These are phyloP conservation scores for Xyrauchen texanus DNA, from an alignment of 2,113 vertebrate species.

Conservation along the genomic window DNA sequence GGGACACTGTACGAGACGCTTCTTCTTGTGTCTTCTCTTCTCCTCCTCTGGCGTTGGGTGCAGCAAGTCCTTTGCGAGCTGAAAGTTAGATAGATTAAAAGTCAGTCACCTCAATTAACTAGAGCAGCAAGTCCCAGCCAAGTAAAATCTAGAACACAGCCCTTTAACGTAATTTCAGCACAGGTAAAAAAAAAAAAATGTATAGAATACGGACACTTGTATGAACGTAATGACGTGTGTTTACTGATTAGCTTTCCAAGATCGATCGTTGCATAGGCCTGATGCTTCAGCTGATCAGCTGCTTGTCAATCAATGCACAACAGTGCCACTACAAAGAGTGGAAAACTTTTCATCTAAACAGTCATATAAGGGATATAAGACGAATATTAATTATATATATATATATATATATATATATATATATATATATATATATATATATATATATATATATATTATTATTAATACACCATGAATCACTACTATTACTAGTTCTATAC, in stretches of 20 bases:
- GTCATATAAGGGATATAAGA: not conserved
- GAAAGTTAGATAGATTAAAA: not conserved
- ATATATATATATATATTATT: too few relatives aligned
- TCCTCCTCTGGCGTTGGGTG: constrained; percentile 90
- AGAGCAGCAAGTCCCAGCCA: not conserved
- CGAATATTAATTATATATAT: too few relatives aligned
- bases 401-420: too few relatives aligned
- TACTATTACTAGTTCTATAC: not conserved
- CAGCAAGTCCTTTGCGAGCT: constrained; percentile 88
- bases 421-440: too few relatives aligned
- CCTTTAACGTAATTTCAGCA: not conserved
- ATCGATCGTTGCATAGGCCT: not conserved
- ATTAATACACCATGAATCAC: too few relatives aligned
- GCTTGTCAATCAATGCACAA: not conserved
- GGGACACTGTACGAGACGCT: constrained; percentile 88
- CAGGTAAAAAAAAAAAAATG: not conserved
- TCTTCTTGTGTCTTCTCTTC: constrained; percentile 92
- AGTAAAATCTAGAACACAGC: not conserved
- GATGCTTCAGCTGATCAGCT: not conserved
- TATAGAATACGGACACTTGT: not conserved
- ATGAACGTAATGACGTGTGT: too few relatives aligned
- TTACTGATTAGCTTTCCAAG: too few relatives aligned
- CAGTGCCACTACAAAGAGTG: not conserved
- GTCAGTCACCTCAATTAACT: not conserved
- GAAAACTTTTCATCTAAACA: not conserved